These are phyloP conservation scores for Drosophila affinis DNA, from an alignment of 2,888 invertebrate genomes.

Conservation along the genomic window DNA sequence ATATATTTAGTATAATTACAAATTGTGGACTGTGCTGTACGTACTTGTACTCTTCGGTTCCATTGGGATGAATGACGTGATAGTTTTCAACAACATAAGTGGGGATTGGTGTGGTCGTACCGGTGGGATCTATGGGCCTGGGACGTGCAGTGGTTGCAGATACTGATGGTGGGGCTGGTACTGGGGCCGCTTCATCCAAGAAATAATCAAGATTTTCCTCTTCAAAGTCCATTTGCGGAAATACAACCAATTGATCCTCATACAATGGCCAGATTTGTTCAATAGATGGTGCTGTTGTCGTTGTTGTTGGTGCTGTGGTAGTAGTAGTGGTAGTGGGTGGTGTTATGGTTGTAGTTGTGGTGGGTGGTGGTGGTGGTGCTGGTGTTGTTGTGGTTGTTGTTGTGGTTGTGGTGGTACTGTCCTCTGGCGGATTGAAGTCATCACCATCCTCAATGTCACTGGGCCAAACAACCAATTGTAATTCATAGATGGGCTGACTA, in stretches of 20 bases:
- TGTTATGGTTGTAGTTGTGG: conserved; percentile 15
- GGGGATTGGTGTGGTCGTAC: conserved; percentile 28
- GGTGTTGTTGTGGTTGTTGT: conserved; percentile 4
- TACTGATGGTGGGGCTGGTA: neutral
- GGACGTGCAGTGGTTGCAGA: conserved; percentile 2
- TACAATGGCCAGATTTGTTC: conserved; percentile 58
- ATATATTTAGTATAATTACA: neutral
- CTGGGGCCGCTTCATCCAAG: conserved; percentile 56
- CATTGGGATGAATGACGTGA: conserved; percentile 71
- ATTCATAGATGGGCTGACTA: conserved; percentile 76
- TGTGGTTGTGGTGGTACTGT: conserved; percentile 24
- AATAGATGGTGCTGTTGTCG: conserved; percentile 45
- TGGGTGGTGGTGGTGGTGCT: conserved; percentile 10
- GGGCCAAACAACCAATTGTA: conserved; percentile 80
- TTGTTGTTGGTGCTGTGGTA: neutral
- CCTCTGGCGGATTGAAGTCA: conserved; percentile 38
- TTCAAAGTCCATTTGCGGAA: conserved; percentile 72
- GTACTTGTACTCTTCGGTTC: conserved; percentile 77
- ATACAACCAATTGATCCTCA: conserved; percentile 74
- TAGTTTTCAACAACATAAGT: conserved; percentile 74
- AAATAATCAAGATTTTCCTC: conserved; percentile 68
- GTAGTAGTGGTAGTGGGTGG: neutral
- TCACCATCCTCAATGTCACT: conserved; percentile 65
- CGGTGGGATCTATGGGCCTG: conserved; percentile 16
- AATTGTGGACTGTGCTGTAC: neutral